Evolutionary conservation across 1,140 invertebrate genomes (phyloP), one percentile per base, ranked within the genome.

Genomic region (Phthorimaea operculella): DNA sequence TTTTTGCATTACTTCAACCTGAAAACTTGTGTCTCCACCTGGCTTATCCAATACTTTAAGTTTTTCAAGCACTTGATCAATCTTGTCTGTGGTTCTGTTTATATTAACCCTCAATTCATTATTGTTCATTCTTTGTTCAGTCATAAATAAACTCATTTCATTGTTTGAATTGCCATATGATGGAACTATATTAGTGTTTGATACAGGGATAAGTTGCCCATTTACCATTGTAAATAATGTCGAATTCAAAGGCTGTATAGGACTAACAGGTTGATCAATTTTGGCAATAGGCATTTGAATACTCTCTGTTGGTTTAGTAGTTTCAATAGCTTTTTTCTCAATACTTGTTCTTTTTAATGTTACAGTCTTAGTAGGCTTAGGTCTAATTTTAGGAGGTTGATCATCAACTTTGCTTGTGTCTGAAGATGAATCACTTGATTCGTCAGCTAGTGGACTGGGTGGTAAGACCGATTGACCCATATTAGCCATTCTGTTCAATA

Each of bases 401-500:
- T 54, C 53, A 48, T 58, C 48, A 57, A 36, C 55, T 28, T 70
- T 62, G 60, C 65, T 69, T 48, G 67, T 70, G 51, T 83, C 76
- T 45, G 77, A 76, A 8, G 44, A 47, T 11, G 76, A 79, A 56
- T 78, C 76, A 68, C 68, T 76, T 39, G 68, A 69, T 54, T 64
- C 66, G 14, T 62, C 53, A 51, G 53, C 54, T n/a, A 51, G 14
- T 44, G 62, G 53, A 62, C 59, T 51, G 51, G 68, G 33, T 51
- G 79, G 81, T 47, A 84, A 56, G 11, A 84, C 72, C 47, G 81
- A 79, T 14, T 82, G 81, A 17, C 81, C 79, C 70, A 84, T 78
- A 53, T 61, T 75, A 48, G 81, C 79, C 75, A 84, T 82, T 65
- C 79, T 74, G 60, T 73, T 75, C 47, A 84, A 63, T 53, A 84